A percentile compares a stretch with the other conserved stretches of the same genome.
Conservation (phyloP, 2,113 vertebrate genomes). For the Seriola rivoliana region DNA sequence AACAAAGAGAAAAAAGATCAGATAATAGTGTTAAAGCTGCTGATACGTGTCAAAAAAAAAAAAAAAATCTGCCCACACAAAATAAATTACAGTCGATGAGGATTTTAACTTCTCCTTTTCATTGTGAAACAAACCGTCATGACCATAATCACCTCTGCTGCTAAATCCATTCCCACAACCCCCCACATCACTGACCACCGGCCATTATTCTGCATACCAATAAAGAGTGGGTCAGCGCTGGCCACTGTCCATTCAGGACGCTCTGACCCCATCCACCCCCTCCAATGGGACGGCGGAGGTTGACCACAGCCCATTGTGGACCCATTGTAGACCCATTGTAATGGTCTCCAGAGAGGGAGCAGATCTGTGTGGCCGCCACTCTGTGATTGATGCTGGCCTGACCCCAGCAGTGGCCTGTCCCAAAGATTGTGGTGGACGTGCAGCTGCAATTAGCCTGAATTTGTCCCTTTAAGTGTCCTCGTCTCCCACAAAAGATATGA, state of each 20-base stretch:
- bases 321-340: slow-evolving; percentile 68
- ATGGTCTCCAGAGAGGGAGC: slow-evolving; percentile 61
- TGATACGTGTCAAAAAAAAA: not conserved
- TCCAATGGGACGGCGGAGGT: slow-evolving; percentile 56
- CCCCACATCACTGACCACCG: slow-evolving; percentile 54
- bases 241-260: slow-evolving; percentile 68
- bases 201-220: slow-evolving; percentile 71
- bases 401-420: slow-evolving; percentile 62
- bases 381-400: slow-evolving; percentile 76
- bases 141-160: slow-evolving; percentile 25
- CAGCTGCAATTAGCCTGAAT: slow-evolving; percentile 90
- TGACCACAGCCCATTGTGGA: slow-evolving; percentile 69
- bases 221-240: slow-evolving; percentile 72
- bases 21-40: not conserved
- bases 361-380: slow-evolving; percentile 49
- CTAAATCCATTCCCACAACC: slow-evolving; percentile 70
- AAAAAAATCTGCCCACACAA: not conserved
- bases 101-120: not conserved
- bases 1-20: not conserved
- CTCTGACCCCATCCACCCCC: slow-evolving; percentile 68
- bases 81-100: not conserved
- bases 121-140: slow-evolving; percentile 32
- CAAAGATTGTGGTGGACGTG: slow-evolving; percentile 44
- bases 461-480: slow-evolving; percentile 81
- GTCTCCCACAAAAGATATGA: slow-evolving; percentile 22